Evolutionary conservation across 2,797 vertebrate species (phyloP).

Genomic region (Buceros bicornis): DNA sequence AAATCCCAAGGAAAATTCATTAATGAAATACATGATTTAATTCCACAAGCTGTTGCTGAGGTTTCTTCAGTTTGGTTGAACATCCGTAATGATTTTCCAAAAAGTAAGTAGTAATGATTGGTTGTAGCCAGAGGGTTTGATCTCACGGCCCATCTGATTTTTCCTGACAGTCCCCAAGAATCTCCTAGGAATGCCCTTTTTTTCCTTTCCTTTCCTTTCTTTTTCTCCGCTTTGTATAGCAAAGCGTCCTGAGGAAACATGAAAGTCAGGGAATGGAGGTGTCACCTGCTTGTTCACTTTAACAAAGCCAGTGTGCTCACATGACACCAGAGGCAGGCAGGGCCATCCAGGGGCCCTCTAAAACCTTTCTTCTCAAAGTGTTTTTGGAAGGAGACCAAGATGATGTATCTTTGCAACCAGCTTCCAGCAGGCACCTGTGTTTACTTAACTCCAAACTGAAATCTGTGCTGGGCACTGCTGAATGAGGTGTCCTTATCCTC

Average conservation of each 20-base stretch:
- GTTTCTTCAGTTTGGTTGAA: background rate
- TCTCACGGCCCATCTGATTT: background rate
- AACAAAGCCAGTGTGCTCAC: background rate
- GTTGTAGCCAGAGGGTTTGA: background rate
- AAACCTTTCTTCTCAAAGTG: background rate
- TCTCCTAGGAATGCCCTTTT: background rate
- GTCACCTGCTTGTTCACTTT: background rate
- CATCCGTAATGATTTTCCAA: background rate
- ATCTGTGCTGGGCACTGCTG: background rate
- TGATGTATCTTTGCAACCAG: background rate
- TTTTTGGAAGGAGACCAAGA: background rate
- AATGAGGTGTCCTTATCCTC: background rate
- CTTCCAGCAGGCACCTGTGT: background rate
- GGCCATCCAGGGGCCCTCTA: background rate
- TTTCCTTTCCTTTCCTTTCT: background rate
- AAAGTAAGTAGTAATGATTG: background rate
- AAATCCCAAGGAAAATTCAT: background rate
- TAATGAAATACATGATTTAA: background rate
- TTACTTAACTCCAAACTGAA: background rate
- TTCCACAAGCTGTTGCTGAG: background rate
- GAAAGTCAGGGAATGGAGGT: background rate
- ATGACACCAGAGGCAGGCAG: background rate
- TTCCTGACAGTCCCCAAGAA: background rate
- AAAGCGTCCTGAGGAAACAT: background rate
- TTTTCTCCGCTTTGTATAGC: rapidly evolving